Conservation (phyloP, 2,113 vertebrate species). For the Pelecanoides urinatrix region DNA sequence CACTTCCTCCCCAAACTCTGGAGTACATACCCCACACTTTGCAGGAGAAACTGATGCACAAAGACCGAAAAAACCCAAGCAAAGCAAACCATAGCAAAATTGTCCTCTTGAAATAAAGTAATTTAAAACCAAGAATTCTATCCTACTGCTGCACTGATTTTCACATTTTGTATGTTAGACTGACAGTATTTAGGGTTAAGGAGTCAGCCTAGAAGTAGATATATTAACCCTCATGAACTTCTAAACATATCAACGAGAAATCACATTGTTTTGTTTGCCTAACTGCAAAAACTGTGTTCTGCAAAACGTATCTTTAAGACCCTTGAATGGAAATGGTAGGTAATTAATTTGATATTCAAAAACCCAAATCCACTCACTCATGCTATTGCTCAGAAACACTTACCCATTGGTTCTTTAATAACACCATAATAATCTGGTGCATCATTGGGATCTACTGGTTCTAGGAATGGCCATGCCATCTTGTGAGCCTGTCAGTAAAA, state of each 20-base stretch:
- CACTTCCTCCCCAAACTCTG: neutral
- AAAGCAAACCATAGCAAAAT: neutral
- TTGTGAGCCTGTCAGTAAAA: constrained; percentile 86
- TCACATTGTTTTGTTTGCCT: neutral
- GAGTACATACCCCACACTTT: neutral
- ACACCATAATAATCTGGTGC: constrained; percentile 98
- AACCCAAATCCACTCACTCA: neutral
- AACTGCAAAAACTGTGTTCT: neutral
- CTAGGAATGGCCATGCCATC: constrained; percentile 98
- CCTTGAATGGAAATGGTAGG: neutral
- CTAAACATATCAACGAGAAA: neutral
- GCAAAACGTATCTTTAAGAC: neutral
- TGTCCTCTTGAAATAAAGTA: neutral
- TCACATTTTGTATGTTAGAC: neutral
- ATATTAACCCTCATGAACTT: neutral
- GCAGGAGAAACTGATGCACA: neutral
- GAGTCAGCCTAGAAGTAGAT: neutral
- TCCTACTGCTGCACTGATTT: neutral
- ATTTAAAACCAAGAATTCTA: neutral
- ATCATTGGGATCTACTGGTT: constrained; percentile 95
- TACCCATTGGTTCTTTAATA: constrained; percentile 99
- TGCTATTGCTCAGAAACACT: neutral
- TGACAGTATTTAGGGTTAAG: neutral
- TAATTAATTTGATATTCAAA: neutral
- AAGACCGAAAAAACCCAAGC: neutral